A percentile compares a stretch with the other conserved stretches of the same genome.
These are phyloP conservation scores for Gavia stellata DNA, from an alignment of 2,113 vertebrate species.

Conservation along the genomic window DNA sequence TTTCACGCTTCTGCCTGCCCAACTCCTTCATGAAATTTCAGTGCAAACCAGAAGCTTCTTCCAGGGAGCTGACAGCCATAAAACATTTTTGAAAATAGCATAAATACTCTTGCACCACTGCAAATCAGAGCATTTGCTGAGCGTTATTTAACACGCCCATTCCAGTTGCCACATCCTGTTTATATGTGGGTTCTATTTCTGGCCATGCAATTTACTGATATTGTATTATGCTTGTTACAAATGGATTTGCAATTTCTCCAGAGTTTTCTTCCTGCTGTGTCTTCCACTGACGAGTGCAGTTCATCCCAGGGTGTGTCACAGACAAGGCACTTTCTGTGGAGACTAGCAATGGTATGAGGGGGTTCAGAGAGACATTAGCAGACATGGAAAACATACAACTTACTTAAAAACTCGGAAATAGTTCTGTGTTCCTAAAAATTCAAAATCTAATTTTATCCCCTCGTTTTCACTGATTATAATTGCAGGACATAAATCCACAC, in stretches of 20 bases:
- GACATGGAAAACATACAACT: not conserved
- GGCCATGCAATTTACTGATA: not conserved
- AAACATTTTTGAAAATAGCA: not conserved
- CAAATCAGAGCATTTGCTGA: not conserved
- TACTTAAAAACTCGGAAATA: not conserved
- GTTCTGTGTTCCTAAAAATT: not conserved
- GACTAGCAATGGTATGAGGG: not conserved
- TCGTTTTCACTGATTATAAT: conserved; percentile 30
- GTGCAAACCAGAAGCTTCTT: not conserved
- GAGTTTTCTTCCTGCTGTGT: not conserved
- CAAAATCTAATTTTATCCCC: conserved; percentile 27
- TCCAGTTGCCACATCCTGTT: not conserved
- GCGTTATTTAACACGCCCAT: not conserved
- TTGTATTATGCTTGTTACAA: not conserved
- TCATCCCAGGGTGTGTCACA: not conserved
- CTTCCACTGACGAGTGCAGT: not conserved
- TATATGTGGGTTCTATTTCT: not conserved
- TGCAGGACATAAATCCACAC: conserved; percentile 29
- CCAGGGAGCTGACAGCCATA: not conserved
- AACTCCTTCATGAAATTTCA: not conserved
- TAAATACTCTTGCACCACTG: not conserved
- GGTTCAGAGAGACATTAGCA: not conserved
- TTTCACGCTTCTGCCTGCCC: not conserved
- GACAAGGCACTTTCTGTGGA: not conserved
- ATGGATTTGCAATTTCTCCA: not conserved